Evolutionary conservation across 2,113 vertebrate genomes (phyloP), one percentile per base, ranked within the genome.

Genomic region (Centropristis striata): DNA sequence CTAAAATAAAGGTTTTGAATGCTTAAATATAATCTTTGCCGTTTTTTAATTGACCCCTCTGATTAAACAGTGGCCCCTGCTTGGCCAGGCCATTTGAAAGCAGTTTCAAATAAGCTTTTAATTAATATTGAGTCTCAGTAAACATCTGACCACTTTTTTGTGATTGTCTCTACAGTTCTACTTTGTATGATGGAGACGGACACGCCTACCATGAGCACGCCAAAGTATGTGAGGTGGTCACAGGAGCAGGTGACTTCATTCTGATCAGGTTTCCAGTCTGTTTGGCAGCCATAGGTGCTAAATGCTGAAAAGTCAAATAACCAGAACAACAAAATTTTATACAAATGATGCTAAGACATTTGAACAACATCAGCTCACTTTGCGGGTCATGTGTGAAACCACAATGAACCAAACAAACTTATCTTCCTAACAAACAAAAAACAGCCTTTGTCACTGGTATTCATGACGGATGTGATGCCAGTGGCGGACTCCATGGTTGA

Each of bases 151-250:
- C 32, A 32, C 6, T 7, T 13, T 44, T 63, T 44, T 27, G 8
- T 27, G 1, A 25, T 25, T 46, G 9, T n/a, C 11, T 21, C 4
- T 50, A 1, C 16, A 7, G 16, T 8, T 37, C 12, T 41, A 15
- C 18, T 50, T 50, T 5, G 16, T 14, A 28, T 27, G 47, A 51
- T 4, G 36, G 11, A 6, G 6, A n/a, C n/a, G n/a, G 1, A 16
- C 36, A 20, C 8, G 37, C 83, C 5, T 84, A 92, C 91, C 67
- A 92, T 1, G 12, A 92, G 88, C 16, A 92, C 71, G 8, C 63
- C 89, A 12, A 92, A 92, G 71, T 32, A 86, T 0, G 89, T 91
- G 78, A 92, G 71, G 72, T 92, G 91, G 41, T 90, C 1, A 57
- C 86, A 92, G 61, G 67, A 83, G 55, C 91, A 92, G 72, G 64